phyloP scores from a whole-genome alignment of 2,888 invertebrate species.

The Pseudococcus longispinus region DNA sequence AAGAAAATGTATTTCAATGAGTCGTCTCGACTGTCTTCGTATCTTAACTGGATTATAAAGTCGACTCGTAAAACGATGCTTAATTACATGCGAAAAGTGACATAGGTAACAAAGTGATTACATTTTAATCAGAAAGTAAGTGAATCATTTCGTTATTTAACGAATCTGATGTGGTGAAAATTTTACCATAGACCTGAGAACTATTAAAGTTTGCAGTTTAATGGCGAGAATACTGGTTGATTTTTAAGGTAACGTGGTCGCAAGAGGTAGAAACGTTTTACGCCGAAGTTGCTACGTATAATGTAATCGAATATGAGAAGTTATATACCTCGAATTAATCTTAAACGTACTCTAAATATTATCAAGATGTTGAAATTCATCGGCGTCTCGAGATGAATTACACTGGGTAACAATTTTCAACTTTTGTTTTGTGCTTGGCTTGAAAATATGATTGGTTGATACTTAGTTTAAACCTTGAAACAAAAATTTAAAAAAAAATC shows the following conservation, averaged over 20 bases:
- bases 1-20: not conserved
- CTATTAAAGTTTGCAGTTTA: not conserved
- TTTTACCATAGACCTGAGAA: not conserved
- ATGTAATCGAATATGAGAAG: not conserved
- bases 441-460: too few relatives aligned
- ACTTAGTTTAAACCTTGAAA: not conserved
- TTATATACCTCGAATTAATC: not conserved
- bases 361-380: slow-evolving; percentile 16
- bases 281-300: not conserved
- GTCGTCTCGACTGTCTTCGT: not conserved
- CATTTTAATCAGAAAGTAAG: not conserved
- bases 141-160: not conserved
- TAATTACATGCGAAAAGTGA: not conserved
- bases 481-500: too few relatives aligned
- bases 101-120: not conserved
- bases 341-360: not conserved
- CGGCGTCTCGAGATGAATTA: not conserved
- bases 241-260: not conserved
- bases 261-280: not conserved
- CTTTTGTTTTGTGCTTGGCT: too few relatives aligned
- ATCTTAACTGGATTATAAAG: not conserved
- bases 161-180: not conserved
- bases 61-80: not conserved
- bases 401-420: too few relatives aligned
- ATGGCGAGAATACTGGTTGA: not conserved